phyloP scores from a whole-genome alignment of 2,888 invertebrate genomes.

The Nebria brevicollis region DNA sequence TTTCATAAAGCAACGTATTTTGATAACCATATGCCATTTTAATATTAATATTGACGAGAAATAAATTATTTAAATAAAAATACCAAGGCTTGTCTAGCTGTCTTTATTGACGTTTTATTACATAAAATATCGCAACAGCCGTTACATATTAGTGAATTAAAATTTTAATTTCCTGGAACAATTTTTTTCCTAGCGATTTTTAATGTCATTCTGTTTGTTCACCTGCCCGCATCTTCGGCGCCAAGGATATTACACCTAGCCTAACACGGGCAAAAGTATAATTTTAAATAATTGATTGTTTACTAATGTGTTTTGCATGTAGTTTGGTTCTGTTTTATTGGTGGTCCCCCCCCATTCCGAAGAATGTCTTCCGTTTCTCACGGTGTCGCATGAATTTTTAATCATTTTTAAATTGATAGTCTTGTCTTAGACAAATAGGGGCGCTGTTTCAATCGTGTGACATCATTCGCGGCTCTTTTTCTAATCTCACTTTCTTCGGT shows the following conservation, averaged over 20 bases:
- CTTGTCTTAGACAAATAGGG: conserved; percentile 44
- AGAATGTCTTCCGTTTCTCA: conserved; percentile 50
- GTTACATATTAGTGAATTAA: not conserved
- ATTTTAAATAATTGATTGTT: conserved; percentile 41
- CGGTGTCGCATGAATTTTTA: conserved; percentile 50
- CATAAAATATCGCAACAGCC: no score
- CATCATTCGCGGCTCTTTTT: conserved; percentile 1
- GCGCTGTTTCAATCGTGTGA: conserved; percentile 10
- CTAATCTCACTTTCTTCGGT: not conserved
- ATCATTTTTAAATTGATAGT: conserved; percentile 47
- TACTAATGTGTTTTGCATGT: conserved; percentile 51
- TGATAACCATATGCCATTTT: no score
- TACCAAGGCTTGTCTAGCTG: no score
- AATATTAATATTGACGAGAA: no score
- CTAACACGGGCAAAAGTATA: conserved; percentile 6
- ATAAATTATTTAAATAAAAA: no score
- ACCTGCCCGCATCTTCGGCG: conserved; percentile 32
- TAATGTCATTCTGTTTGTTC: conserved; percentile 5
- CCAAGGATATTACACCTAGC: conserved; percentile 9
- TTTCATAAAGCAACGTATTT: not conserved
- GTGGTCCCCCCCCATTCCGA: conserved; percentile 29
- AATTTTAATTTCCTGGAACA: not conserved
- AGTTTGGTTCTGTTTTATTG: conserved; percentile 20
- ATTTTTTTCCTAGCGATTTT: not conserved
- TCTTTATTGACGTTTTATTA: no score